Percentiles rank a stretch among this genome's conserved stretches.
Evolutionary conservation across 2,113 vertebrate species (phyloP).

Genomic region (Protobothrops flavoviridis): DNA sequence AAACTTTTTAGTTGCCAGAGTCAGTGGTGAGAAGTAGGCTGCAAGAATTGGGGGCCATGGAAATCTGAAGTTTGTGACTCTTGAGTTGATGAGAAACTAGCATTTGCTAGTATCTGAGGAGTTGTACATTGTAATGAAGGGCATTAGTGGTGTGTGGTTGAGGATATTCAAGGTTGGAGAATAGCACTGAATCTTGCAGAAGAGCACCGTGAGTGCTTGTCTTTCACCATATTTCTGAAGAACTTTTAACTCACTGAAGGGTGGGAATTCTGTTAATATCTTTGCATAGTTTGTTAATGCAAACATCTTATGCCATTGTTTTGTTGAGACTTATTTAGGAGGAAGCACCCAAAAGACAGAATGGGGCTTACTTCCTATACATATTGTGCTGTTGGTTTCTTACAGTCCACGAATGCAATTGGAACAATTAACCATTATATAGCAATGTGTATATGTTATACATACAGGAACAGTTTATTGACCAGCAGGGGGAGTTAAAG

Average conservation of each 20-base stretch:
- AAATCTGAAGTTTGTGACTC: neutral
- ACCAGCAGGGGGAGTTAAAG: slow-evolving; percentile 5
- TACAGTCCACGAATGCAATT: neutral
- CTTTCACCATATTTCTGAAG: neutral
- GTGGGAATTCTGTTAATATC: neutral
- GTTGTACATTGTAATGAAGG: too few species aligned
- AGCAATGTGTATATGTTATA: neutral
- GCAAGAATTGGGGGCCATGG: neutral
- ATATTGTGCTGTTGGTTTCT: neutral
- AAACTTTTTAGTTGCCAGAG: neutral
- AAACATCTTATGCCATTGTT: neutral
- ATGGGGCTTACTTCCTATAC: neutral
- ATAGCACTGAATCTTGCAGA: neutral
- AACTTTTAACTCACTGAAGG: neutral
- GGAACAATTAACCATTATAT: neutral
- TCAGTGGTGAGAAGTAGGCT: neutral
- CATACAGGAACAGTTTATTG: neutral
- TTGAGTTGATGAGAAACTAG: neutral
- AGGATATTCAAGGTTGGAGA: neutral
- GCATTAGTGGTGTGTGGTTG: neutral
- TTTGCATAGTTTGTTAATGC: neutral
- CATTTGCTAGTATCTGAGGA: neutral
- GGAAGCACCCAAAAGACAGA: neutral
- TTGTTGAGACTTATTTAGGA: neutral
- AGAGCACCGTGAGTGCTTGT: too few species aligned